Base-by-base conservation (phyloP, 1,140 invertebrate species). In the Lethocerus indicus region DNA sequence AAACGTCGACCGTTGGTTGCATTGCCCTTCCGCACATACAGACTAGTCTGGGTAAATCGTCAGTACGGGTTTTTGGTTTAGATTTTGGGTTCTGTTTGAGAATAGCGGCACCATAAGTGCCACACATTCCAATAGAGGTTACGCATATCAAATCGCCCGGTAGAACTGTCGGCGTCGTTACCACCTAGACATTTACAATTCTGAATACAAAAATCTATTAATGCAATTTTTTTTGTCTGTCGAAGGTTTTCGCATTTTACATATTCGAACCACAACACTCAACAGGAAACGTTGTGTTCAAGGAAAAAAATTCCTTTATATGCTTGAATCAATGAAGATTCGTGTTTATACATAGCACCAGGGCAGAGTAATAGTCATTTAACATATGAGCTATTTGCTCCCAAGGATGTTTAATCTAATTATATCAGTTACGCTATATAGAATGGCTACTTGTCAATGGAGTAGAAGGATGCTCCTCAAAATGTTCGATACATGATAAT, bases 81-180 rank as follows among this genome's bases (percentile, higher is more conserved):
- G 74, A 72, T 59, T 83, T 83, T 0, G 76, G 74, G 60, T 86
- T 83, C 1, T 82, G 82, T 58, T 81, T 78, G 0, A 97, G 67
- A 46, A 98, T 69, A 1, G 89, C 66, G 65, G 97, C 93, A 14
- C 87, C 90, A 68, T 98, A 97, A 20, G 91, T 87, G 41, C 94
- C 94, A 49, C 94, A 94, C 68, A 97, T 97, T 18, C 94, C 94
- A 66, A 98, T 98, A 2, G 89, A 95, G 66, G 96, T 98, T 1
- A 98, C 60, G 5, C 77, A 92, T 28, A 88, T 76, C 20, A 88
- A 67, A n/a, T n/a, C n/a, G n/a, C n/a, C n/a, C n/a, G n/a, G n/a
- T n/a, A n/a, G n/a, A n/a, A n/a, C n/a, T n/a, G n/a, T n/a, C n/a
- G n/a, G n/a, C n/a, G n/a, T n/a, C n/a, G n/a, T n/a, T n/a, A 13